phyloP scores from a whole-genome alignment of 2,888 invertebrate genomes.

The Megalurothrips usitatus region DNA sequence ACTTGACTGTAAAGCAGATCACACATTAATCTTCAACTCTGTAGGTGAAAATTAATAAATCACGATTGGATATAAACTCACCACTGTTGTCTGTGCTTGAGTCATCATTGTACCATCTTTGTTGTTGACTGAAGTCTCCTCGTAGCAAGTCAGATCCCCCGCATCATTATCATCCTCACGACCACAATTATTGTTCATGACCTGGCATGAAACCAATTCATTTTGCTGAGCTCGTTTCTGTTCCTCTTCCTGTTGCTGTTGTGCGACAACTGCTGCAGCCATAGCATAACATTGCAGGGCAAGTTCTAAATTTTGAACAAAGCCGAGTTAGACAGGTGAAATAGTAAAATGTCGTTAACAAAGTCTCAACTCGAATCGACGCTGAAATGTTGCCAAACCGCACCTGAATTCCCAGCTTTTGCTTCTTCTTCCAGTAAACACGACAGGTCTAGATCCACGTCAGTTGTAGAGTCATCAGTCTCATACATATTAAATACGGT shows the following conservation, averaged over 20 bases:
- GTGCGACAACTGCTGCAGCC: slow-evolving; percentile 4
- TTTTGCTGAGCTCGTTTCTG: slow-evolving; percentile 19
- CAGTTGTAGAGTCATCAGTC: neutral
- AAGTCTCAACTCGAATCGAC: neutral
- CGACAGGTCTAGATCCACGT: neutral
- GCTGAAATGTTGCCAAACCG: neutral
- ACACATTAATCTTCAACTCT: neutral
- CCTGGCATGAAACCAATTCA: neutral
- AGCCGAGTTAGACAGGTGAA: neutral
- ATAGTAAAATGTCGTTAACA: neutral
- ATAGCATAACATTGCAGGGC: slow-evolving; percentile 13
- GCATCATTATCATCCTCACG: neutral
- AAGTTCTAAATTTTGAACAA: neutral
- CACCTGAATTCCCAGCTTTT: slow-evolving; percentile 1
- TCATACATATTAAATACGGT: neutral
- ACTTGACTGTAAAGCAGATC: neutral
- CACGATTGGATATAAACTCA: neutral
- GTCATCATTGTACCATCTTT: slow-evolving; percentile 4
- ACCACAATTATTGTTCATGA: neutral
- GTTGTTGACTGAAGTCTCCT: neutral
- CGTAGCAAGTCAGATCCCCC: neutral
- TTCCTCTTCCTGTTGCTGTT: slow-evolving; percentile 17
- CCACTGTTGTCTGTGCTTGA: neutral
- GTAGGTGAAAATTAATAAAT: neutral
- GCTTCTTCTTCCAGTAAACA: slow-evolving; percentile 13